Evolutionary conservation across 2,113 vertebrate species (phyloP).

Genomic region (Hylia prasina): DNA sequence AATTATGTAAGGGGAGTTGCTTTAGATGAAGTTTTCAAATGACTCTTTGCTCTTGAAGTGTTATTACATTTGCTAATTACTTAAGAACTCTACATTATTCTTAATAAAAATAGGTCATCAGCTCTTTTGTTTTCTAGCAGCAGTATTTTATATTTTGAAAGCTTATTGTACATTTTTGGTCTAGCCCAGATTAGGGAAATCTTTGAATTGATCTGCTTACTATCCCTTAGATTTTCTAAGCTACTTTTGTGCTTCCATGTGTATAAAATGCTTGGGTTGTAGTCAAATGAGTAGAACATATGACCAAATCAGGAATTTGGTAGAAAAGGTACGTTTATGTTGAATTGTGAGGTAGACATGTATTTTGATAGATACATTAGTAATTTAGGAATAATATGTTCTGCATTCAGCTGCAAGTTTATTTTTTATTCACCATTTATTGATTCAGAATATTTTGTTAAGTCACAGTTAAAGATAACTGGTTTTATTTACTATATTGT

Average conservation of each 20-base stretch:
- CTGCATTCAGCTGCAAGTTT: neutral
- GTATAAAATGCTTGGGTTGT: neutral
- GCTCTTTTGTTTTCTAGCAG: neutral
- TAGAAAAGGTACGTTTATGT: neutral
- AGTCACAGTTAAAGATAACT: neutral
- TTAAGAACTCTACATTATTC: neutral
- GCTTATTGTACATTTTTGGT: neutral
- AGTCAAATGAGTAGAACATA: neutral
- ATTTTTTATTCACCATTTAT: neutral
- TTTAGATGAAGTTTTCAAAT: neutral
- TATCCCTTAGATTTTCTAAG: conserved; percentile 6
- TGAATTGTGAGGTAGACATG: neutral
- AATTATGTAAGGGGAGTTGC: neutral
- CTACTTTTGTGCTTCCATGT: neutral
- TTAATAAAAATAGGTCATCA: neutral
- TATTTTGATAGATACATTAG: neutral
- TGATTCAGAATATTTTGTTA: neutral
- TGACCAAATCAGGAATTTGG: neutral
- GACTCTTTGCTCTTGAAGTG: conserved; percentile 18
- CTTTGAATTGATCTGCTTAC: conserved; percentile 43
- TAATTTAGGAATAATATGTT: neutral
- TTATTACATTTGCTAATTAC: neutral
- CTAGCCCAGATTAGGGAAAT: neutral
- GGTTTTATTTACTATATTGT: neutral
- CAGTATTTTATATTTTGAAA: neutral